These are phyloP conservation scores for Lottia scabra DNA, from an alignment of 2,888 invertebrate genomes.

Conservation along the genomic window DNA sequence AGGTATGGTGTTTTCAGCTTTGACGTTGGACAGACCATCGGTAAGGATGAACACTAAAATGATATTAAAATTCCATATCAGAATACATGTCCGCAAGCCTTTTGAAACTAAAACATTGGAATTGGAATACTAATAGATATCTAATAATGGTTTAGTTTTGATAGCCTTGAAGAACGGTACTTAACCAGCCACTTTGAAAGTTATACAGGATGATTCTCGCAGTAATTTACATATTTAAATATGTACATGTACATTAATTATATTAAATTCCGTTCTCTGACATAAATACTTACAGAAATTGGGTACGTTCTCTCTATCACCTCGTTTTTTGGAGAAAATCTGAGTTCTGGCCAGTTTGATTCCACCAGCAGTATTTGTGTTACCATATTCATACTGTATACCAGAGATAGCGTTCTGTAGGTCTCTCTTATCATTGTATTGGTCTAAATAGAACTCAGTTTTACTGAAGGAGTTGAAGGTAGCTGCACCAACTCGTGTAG, in stretches of 20 bases:
- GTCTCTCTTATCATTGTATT: constrained; percentile 43
- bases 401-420: constrained; percentile 59
- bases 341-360: constrained; percentile 47
- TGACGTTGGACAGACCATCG: constrained; percentile 62
- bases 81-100: no score
- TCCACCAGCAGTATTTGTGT: constrained; percentile 62
- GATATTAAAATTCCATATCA: no score
- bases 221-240: no score
- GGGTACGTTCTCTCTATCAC: constrained; percentile 48
- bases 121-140: no score
- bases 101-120: no score
- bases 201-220: no score
- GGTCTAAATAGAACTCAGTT: constrained; percentile 53
- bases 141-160: no score
- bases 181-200: no score
- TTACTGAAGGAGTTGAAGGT: constrained; percentile 50
- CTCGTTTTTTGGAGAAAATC: constrained; percentile 43
- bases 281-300: constrained; percentile 47
- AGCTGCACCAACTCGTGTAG: constrained; percentile 53
- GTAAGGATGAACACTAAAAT: constrained; percentile 58
- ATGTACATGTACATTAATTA: no score
- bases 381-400: constrained; percentile 57
- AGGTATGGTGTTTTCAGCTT: constrained; percentile 51
- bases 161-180: no score
- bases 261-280: no score